Evolutionary conservation across 2,888 invertebrate species (phyloP).

Genomic region (Pilophorus perplexus): DNA sequence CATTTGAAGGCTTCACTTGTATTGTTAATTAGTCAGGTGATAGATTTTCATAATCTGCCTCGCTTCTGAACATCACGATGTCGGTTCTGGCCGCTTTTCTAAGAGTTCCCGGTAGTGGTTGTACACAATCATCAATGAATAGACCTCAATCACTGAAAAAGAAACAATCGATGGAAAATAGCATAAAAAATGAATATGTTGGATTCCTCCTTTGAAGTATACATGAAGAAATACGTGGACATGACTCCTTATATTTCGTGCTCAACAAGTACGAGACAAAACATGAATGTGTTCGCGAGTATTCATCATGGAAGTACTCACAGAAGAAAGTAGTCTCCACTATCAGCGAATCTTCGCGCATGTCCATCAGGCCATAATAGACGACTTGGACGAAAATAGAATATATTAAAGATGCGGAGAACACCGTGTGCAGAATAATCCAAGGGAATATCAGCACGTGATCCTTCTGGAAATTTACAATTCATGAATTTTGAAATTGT

Average conservation of each 20-base stretch:
- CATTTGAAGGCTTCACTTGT: no score
- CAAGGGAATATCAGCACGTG: constrained; percentile 14
- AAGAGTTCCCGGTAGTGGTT: constrained; percentile 1
- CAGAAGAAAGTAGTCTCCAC: not conserved
- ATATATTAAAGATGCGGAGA: not conserved
- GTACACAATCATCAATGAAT: not conserved
- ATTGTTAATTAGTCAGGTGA: no score
- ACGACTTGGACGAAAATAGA: not conserved
- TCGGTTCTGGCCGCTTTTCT: not conserved
- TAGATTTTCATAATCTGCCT: no score
- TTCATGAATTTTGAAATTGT: no score
- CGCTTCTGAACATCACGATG: no score
- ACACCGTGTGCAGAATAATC: not conserved
- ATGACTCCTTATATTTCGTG: no score
- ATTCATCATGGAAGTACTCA: not conserved
- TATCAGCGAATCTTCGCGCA: not conserved
- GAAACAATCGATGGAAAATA: no score
- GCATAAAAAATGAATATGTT: no score
- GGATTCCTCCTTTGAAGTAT: no score
- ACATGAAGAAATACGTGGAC: no score
- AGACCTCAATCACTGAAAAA: not conserved
- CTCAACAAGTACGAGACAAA: no score
- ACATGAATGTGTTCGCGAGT: no score
- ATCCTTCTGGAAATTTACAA: not conserved
- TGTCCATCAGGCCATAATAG: constrained; percentile 1